phyloP scores from a whole-genome alignment of 2,888 invertebrate genomes.

The Epiblema foenella region DNA sequence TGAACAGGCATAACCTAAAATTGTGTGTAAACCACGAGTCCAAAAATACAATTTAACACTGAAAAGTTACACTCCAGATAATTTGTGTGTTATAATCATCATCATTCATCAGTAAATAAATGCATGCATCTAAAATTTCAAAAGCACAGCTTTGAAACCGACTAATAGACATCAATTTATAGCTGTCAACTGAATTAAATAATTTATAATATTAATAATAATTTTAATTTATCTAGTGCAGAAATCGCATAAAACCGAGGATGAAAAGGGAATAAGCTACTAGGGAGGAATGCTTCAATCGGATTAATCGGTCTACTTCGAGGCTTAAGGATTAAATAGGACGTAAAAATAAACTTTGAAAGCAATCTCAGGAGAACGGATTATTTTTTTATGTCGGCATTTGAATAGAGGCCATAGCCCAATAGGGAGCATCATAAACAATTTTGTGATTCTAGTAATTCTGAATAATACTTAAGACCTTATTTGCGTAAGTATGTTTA shows the following conservation, averaged over 20 bases:
- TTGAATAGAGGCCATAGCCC: background rate
- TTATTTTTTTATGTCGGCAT: background rate
- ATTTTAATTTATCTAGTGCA: conserved; percentile 28
- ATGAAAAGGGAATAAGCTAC: conserved; percentile 13
- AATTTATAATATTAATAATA: too few relatives aligned
- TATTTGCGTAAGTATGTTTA: too few relatives aligned
- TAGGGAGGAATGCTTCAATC: conserved; percentile 31
- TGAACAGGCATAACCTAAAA: too few relatives aligned
- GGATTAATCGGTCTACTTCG: conserved; percentile 28
- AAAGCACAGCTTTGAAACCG: background rate
- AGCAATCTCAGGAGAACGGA: background rate
- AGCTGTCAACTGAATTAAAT: conserved; percentile 29
- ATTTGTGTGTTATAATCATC: too few relatives aligned
- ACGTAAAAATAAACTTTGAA: conserved; percentile 5
- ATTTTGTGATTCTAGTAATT: too few relatives aligned
- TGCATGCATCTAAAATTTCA: too few relatives aligned
- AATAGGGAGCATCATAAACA: too few relatives aligned
- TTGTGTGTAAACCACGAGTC: too few relatives aligned
- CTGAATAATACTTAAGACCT: too few relatives aligned
- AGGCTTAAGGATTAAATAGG: background rate
- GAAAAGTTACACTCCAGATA: too few relatives aligned
- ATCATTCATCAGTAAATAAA: too few relatives aligned
- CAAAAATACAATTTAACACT: background rate
- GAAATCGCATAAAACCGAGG: conserved; percentile 31
- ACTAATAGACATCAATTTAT: conserved; percentile 28